A percentile compares a stretch with the other conserved stretches of the same genome.
Evolutionary conservation across 2,113 vertebrate species (phyloP).

Genomic region (Mungos mungo): DNA sequence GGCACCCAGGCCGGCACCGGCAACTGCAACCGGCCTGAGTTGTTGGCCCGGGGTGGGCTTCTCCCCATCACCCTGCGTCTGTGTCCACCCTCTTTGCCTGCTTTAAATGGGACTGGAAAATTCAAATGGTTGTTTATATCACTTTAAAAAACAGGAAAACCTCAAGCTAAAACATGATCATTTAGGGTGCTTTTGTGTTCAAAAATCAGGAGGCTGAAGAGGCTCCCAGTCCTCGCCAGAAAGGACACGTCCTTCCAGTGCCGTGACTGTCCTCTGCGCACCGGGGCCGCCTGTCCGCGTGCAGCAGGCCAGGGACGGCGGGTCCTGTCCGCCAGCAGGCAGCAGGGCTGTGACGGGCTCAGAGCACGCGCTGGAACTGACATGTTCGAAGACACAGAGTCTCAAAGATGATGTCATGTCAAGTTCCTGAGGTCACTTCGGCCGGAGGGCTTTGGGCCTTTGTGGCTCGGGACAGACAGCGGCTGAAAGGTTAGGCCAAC

Average conservation of each 20-base stretch:
- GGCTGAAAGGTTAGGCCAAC: background rate
- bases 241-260: rapidly evolving
- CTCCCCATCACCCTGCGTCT: too few relatives aligned
- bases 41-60: rapidly evolving
- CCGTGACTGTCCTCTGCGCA: rapidly evolving
- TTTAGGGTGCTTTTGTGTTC: background rate
- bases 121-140: background rate
- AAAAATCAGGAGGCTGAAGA: background rate
- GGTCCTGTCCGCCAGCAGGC: too few relatives aligned
- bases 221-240: rapidly evolving
- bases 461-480: background rate
- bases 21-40: rapidly evolving
- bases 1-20: background rate
- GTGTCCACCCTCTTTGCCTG: rapidly evolving
- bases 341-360: background rate
- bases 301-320: too few relatives aligned
- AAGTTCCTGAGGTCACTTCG: background rate
- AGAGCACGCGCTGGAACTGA: background rate
- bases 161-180: background rate
- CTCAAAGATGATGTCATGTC: background rate
- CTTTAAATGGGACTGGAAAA: rapidly evolving
- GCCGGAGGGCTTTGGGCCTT: background rate
- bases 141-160: background rate
- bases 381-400: background rate
- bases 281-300: too few relatives aligned